Evolutionary conservation across 1,140 invertebrate species (phyloP), one percentile per base, ranked within the genome.

Genomic region (Macrobrachium rosenbergii): DNA sequence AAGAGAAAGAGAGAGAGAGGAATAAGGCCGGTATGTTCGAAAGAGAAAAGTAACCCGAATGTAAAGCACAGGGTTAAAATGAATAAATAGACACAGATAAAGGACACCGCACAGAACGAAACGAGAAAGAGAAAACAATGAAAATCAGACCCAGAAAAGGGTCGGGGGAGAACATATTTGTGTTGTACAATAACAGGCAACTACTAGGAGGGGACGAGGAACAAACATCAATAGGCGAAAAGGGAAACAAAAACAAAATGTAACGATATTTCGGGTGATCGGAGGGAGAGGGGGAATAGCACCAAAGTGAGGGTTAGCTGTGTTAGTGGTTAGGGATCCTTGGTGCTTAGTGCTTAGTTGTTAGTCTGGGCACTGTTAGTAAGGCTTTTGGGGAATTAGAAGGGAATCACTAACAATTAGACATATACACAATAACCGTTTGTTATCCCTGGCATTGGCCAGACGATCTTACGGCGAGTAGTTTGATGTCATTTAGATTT

Each of bases 191-290:
- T 84, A 84, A 84, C 82, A 60, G 75, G 59, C 82, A 84, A 84
- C 82, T 84, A 84, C 82, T 60, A 84, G 75, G 28, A 77, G 82
- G 82, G 82, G 82, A 75, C 45, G 62, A 84, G 72, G 77, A 75
- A 84, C 82, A 84, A 84, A 84, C 82, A 84, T 77, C 82, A 77
- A 84, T 84, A 84, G 73, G 77, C 77, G 52, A 52, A 84, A 84
- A 76, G 37, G 59, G 75, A 64, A 83, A 77, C 82, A 84, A 84
- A 84, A 84, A 84, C 82, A 84, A 84, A 84, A 84, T 84, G 82
- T 64, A 84, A 84, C 82, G 77, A 84, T 84, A 84, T 84, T 84
- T 84, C 77, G 72, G 82, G 69, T 62, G 82, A 84, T 84, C 73
- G 82, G 59, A 84, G 82, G 73, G 73, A 67, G 82, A 73, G 73